phyloP scores from a whole-genome alignment of 2,113 vertebrate genomes.

The Tragelaphus scriptus region DNA sequence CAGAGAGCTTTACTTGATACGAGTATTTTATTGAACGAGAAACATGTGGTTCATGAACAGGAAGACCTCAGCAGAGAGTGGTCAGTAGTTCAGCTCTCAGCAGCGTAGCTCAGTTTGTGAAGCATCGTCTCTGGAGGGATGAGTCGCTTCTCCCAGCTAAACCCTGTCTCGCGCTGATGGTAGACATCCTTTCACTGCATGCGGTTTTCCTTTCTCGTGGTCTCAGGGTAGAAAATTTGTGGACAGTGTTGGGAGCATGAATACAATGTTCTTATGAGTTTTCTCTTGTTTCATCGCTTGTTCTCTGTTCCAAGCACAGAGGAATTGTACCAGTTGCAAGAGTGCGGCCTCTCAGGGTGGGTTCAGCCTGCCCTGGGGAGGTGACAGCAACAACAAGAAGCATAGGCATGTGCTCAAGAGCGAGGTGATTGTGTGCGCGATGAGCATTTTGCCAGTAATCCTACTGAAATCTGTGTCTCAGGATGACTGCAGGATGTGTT shows the following conservation, averaged over 20 bases:
- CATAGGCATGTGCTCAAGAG: accelerated
- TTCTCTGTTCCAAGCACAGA: neutral
- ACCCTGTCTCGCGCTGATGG: accelerated
- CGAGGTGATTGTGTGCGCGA: neutral
- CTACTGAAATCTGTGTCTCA: neutral
- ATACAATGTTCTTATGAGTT: neutral
- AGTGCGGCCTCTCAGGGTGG: neutral
- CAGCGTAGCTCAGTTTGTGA: neutral
- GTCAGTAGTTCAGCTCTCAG: neutral
- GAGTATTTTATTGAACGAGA: neutral
- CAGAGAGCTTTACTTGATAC: neutral
- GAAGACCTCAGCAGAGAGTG: neutral
- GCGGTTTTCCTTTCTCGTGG: accelerated
- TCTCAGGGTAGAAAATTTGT: neutral
- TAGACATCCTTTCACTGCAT: neutral
- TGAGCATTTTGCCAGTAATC: neutral
- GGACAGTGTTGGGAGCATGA: neutral
- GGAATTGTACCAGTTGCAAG: neutral
- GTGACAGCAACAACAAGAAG: neutral
- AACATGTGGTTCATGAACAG: no score
- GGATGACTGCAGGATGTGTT: neutral
- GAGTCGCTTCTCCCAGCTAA: no score
- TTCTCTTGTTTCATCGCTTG: neutral
- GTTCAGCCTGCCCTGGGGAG: neutral
- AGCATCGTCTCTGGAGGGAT: accelerated